Evolutionary conservation across 2,888 invertebrate species (phyloP), one percentile per base, ranked within the genome.

Genomic region (Busseola fusca): DNA sequence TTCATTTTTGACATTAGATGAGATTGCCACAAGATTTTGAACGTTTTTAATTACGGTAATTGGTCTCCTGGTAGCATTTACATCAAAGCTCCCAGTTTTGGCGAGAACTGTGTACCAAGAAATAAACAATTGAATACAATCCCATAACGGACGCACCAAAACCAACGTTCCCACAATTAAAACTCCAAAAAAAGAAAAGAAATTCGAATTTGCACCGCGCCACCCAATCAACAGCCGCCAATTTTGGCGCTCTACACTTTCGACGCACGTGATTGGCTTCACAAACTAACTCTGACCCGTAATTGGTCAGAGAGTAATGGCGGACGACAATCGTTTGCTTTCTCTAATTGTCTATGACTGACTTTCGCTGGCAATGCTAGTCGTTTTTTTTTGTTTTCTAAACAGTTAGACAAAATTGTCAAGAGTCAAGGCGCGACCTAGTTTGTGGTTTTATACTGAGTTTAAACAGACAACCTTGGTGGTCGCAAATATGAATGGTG

Each of bases 271-370:
- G 93, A 92, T 92, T 90, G 89, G 92, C 66, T 78, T 83, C 85
- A 83, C 87, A 79, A 87, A 91, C 84, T 72, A 81, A 78, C 80
- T 71, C 63, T 87, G 86, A 87, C 85, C 92, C 87, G 87, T 92
- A 92, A 92, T 92, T 91, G 93, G 90, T 80, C 85, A 84, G 79
- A 78, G 45, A 56, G 83, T 84, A 85, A 86, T 85, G 68, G 85
- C 73, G 76, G 66, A 77, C 80, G 86, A 86, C 86, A 77, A 86
- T 87, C 82, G 84, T 84, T 86, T 83, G 89, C 92, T 93, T 92
- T 90, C 92, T 91, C 92, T 90, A 87, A 91, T 90, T 90, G 89
- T 90, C 86, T 88, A 85, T 88, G 86, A 91, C 92, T 88, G 85
- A 91, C 93, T 93, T 93, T 93, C 92, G 89, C 91, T 91, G 77